These are phyloP conservation scores for Beris chalybata DNA, from an alignment of 2,888 invertebrate species.

Conservation along the genomic window DNA sequence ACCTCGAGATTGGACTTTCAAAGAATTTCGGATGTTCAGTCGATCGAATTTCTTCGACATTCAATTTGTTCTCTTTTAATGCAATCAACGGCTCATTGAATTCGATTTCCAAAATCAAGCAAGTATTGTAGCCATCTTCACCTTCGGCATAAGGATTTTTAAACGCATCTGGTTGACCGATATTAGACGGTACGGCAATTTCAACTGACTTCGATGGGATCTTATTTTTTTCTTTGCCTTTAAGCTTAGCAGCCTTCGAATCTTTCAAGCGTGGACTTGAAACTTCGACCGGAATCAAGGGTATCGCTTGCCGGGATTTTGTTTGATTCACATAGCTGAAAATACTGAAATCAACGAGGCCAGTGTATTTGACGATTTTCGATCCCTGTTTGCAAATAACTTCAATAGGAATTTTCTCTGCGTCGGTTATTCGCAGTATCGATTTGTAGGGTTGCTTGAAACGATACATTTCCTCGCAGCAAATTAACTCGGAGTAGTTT, in stretches of 20 bases:
- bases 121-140: slow-evolving; percentile 26
- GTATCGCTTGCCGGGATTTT: neutral
- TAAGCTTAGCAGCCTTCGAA: neutral
- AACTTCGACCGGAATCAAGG: neutral
- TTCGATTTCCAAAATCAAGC: slow-evolving; percentile 15
- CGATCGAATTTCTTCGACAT: neutral
- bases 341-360: neutral
- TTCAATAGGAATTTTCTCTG: slow-evolving; percentile 10
- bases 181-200: neutral
- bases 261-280: neutral
- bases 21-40: neutral
- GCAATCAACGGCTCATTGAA: slow-evolving; percentile 13
- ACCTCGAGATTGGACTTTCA: slow-evolving; percentile 1
- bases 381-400: neutral
- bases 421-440: neutral
- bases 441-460: neutral
- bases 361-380: neutral
- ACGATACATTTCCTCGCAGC: slow-evolving; percentile 2
- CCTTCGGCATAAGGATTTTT: slow-evolving; percentile 3
- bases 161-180: neutral
- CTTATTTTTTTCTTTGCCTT: neutral
- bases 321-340: slow-evolving; percentile 9
- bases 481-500: slow-evolving; percentile 17
- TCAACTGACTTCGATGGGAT: neutral
- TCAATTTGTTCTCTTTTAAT: neutral